A percentile compares a stretch with the other conserved stretches of the same genome.
Evolutionary conservation across 2,113 vertebrate genomes (phyloP).

Genomic region (Melanotaenia duboulayi): DNA sequence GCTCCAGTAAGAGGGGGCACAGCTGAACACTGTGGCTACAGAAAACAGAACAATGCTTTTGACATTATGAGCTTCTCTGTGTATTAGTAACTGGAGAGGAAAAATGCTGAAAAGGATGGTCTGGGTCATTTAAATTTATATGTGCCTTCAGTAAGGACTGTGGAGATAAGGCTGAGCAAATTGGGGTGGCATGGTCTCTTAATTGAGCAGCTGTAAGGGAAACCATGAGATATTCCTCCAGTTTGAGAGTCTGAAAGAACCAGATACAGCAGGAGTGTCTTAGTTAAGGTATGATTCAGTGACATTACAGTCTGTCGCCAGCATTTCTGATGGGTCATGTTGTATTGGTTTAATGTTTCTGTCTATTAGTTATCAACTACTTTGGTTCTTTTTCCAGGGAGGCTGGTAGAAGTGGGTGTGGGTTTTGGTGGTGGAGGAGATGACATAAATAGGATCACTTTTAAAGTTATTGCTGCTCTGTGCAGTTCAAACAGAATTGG

Average conservation of each 20-base stretch:
- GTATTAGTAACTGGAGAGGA: constrained; percentile 20
- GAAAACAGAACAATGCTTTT: background rate
- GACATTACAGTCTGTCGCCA: constrained; percentile 32
- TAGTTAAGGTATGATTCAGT: constrained; percentile 28
- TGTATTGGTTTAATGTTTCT: constrained; percentile 2
- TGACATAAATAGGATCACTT: background rate
- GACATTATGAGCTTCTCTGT: background rate
- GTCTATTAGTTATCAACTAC: background rate
- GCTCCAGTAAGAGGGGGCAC: background rate
- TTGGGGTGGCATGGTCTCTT: constrained; percentile 22
- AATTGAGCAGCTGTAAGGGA: constrained; percentile 33
- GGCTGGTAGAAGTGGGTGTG: constrained; percentile 10
- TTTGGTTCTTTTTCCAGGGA: background rate
- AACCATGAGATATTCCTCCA: constrained; percentile 24
- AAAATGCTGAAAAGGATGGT: constrained; percentile 11
- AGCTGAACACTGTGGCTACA: background rate
- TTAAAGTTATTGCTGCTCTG: background rate
- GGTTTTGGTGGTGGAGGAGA: background rate
- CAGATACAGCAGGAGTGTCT: constrained; percentile 41
- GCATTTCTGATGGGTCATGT: constrained; percentile 5
- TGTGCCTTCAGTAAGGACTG: constrained; percentile 6
- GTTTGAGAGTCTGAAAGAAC: constrained; percentile 37
- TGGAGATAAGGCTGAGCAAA: constrained; percentile 19
- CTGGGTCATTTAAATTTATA: constrained; percentile 25
- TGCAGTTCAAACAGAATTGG: background rate